Evolutionary conservation across 2,888 invertebrate genomes (phyloP), one percentile per base, ranked within the genome.

Genomic region (Lochmaea capreae): DNA sequence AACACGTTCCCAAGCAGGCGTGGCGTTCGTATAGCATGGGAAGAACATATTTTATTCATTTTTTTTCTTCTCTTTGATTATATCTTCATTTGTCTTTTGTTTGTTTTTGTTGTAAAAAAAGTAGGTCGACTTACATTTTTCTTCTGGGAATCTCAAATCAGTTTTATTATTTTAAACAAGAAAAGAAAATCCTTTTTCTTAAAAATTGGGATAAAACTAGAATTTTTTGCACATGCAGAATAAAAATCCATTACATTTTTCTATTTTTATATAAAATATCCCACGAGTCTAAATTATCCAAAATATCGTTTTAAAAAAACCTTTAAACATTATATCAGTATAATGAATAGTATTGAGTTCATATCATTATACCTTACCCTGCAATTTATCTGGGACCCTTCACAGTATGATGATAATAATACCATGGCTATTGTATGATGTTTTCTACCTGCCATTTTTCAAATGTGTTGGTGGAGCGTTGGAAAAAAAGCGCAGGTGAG

Each of bases 1-100:
- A 68, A 61, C 68, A 61, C 33, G 68, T 61, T 68, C 61, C 26
- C 68, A 68, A 59, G 49, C 61, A 43, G 61, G 61, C 68, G 59
- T 68, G 46, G 9, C 67, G 18, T 14, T 26, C 26, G 58, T 4
- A 59, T 16, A 2, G 22, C 58, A 59, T 67, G 67, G 22, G 67
- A 67, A 67, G 26, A 43, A 33, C 52, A 54, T 33, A 16, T 33
- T 26, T n/a, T 43, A 43, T 62, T 39, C n/a, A 26, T 26, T 58
- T 58, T 58, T 58, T 11, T 14, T 26, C 22, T 26, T 58, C 26
- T 26, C 4, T 58, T 26, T 26, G 58, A 58, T 58, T 58, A 58
- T 58, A 26, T 58, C 58, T 58, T 58, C 26, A 58, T 58, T 58
- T 58, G 58, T 58, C 5, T 26, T 58, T 58, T 58, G 58, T 58